These are phyloP conservation scores for Odocoileus virginianus DNA, from an alignment of 2,113 vertebrate genomes.

Conservation along the genomic window DNA sequence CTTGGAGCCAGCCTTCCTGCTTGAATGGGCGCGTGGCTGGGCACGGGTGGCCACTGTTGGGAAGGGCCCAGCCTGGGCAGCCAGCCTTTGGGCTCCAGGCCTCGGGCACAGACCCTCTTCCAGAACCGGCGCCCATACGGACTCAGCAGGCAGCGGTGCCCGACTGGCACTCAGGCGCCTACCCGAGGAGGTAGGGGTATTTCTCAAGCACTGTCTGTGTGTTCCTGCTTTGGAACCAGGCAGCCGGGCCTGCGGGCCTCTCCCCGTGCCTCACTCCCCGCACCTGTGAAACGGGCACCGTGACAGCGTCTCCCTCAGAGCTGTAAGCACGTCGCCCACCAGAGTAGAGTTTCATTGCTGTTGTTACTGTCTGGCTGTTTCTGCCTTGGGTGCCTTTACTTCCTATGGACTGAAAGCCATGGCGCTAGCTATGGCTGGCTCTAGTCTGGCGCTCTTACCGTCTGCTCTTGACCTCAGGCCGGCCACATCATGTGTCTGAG, in stretches of 20 bases:
- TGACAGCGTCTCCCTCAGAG: rapidly evolving
- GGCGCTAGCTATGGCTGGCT: not conserved
- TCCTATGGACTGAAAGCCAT: not conserved
- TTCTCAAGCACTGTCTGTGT: not conserved
- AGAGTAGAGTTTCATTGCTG: not conserved
- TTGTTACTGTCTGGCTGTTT: rapidly evolving
- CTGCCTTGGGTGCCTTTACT: not conserved
- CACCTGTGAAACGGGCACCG: not conserved
- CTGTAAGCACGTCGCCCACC: rapidly evolving
- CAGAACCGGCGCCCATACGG: not conserved
- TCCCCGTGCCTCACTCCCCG: not conserved
- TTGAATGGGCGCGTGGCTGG: not conserved
- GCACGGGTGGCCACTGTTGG: not conserved
- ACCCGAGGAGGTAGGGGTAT: not conserved
- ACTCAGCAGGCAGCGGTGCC: not conserved
- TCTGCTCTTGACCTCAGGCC: not conserved
- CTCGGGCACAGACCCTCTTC: conserved; percentile 16
- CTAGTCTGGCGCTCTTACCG: too few species aligned
- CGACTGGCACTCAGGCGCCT: rapidly evolving
- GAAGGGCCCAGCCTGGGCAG: conserved; percentile 31
- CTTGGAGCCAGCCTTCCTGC: not conserved
- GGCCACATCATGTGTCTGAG: not conserved
- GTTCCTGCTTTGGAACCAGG: not conserved
- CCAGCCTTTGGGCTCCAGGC: not conserved
- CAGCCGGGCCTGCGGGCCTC: not conserved